Base-by-base conservation (phyloP, 2,797 vertebrate genomes). In the Naso thynnoides region DNA sequence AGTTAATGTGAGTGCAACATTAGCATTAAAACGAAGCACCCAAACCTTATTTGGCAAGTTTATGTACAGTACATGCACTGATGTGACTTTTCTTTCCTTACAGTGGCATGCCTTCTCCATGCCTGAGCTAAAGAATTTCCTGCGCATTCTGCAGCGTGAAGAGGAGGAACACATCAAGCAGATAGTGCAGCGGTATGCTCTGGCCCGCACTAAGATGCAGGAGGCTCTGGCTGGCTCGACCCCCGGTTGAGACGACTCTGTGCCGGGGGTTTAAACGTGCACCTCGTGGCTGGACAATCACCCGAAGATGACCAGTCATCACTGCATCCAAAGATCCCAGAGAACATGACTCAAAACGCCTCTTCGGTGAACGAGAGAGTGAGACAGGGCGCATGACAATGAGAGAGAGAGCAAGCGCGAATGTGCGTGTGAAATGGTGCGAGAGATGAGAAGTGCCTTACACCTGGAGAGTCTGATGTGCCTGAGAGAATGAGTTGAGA, bases 91-190 rank as follows among this genome's bases (percentile, higher is more conserved):
- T 65, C 18, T 58, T 15, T 23, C 23, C 19, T 45, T 61, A 33
- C 91, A 98, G 97, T 98, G 97, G 97, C 96, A 98, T 0, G 97
- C 96, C 68, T 98, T 98, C 92, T 96, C 96, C 8, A 94, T 96
- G 93, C 97, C 97, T 0, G 97, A 98, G 90, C 88, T 98, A 38
- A 96, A 96, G 68, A 98, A 98, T 86, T 98, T 98, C 88, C 77
- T 97, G 76, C 96, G 95, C 24, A 98, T 98, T 78, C 93, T 98
- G 70, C 95, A 97, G 87, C 96, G 96, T 13, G 97, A 98, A 82
- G 97, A 98, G 67, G 97, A 98, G 66, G 96, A 97, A 41, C 97
- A 97, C 36, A 64, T 98, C 65, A 96, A 95, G 56, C 96, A 94
- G 85, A 96, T 98, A 54, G 81, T 96, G 73, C 95, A 96, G 75